phyloP scores from a whole-genome alignment of 2,888 invertebrate species.

The Melinopterus prodromus region DNA sequence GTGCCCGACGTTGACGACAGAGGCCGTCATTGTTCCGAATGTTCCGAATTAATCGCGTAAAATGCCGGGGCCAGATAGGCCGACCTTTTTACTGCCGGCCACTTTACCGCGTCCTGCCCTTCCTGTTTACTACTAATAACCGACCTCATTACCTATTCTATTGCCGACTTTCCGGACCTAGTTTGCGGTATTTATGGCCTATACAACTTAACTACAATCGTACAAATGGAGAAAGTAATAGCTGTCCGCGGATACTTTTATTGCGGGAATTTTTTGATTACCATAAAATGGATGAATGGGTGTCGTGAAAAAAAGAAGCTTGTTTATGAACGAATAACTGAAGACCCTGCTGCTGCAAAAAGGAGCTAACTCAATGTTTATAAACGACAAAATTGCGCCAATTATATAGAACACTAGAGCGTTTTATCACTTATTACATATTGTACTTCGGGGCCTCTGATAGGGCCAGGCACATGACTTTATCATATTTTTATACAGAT shows the following conservation, averaged over 20 bases:
- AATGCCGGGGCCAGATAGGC: background rate
- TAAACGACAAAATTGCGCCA: too few relatives aligned
- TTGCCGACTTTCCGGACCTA: background rate
- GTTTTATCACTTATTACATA: too few relatives aligned
- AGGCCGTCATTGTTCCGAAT: background rate
- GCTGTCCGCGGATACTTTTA: background rate
- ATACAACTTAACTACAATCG: background rate
- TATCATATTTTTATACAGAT: too few relatives aligned
- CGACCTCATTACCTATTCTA: background rate
- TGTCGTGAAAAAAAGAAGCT: background rate
- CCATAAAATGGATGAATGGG: background rate
- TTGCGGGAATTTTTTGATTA: background rate
- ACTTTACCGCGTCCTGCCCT: background rate
- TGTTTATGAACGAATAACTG: background rate
- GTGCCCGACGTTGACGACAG: background rate
- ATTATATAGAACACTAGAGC: too few relatives aligned
- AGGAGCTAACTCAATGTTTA: too few relatives aligned
- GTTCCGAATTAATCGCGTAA: conserved; percentile 4
- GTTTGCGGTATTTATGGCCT: background rate
- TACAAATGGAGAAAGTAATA: background rate
- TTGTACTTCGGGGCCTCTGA: too few relatives aligned
- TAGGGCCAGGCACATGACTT: too few relatives aligned
- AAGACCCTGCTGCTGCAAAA: too few relatives aligned
- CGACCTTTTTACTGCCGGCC: background rate
- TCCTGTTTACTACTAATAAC: conserved; percentile 4